phyloP scores from a whole-genome alignment of 2,888 invertebrate genomes.

The Maniola hyperantus region DNA sequence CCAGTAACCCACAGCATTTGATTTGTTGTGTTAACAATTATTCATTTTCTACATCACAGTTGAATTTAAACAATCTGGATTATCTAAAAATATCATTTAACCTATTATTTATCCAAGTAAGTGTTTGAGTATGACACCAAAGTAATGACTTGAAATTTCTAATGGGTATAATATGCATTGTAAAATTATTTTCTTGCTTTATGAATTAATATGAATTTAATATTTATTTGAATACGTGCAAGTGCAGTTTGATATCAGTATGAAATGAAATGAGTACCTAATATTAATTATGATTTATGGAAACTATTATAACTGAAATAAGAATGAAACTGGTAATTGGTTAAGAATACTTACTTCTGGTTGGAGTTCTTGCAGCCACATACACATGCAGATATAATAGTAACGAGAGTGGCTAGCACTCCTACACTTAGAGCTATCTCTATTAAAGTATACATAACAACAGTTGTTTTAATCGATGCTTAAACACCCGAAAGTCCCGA shows the following conservation, averaged over 20 bases:
- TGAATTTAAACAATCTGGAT: neutral
- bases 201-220: neutral
- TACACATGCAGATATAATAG: slow-evolving; percentile 85
- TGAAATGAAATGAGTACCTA: slow-evolving; percentile 3
- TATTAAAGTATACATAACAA: slow-evolving; percentile 74
- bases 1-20: too few species aligned
- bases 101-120: too few species aligned
- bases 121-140: too few species aligned
- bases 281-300: neutral
- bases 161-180: too few species aligned
- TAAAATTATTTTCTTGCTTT: too few species aligned
- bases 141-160: too few species aligned
- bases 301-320: neutral
- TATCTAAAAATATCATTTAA: neutral
- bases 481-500: slow-evolving; percentile 45
- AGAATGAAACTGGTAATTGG: neutral
- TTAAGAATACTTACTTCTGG: slow-evolving; percentile 84
- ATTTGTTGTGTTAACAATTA: too few species aligned
- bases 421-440: slow-evolving; percentile 73
- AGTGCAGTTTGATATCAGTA: neutral
- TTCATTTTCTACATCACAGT: neutral
- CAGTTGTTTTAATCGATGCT: slow-evolving; percentile 56
- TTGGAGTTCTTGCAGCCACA: slow-evolving; percentile 89
- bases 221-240: neutral
- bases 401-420: slow-evolving; percentile 71